phyloP scores from a whole-genome alignment of 2,888 invertebrate species.

The Lithophane socia region DNA sequence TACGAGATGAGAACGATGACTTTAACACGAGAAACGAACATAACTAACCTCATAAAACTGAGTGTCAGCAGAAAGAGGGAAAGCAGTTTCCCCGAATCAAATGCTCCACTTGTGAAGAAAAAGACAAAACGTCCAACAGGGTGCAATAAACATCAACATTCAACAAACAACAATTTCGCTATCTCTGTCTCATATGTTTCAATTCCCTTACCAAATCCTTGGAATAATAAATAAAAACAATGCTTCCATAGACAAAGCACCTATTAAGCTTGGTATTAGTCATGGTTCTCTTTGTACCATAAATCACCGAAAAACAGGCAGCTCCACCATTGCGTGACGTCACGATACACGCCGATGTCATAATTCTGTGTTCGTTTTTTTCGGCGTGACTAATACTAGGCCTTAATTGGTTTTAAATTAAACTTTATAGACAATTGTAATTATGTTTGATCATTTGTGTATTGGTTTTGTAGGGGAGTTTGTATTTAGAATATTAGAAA shows the following conservation, averaged over 20 bases:
- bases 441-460: conserved; percentile 39
- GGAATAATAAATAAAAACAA: conserved; percentile 70
- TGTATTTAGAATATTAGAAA: conserved; percentile 9
- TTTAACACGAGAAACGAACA: background rate
- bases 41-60: conserved; percentile 9
- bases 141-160: conserved; percentile 30
- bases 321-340: conserved; percentile 74
- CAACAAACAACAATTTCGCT: conserved; percentile 42
- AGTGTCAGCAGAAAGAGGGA: background rate
- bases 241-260: conserved; percentile 75
- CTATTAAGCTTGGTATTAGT: conserved; percentile 82
- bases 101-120: conserved; percentile 43
- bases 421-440: conserved; percentile 62
- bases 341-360: conserved; percentile 85
- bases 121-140: conserved; percentile 40
- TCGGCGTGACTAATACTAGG: conserved; percentile 83
- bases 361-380: conserved; percentile 85
- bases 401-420: conserved; percentile 75
- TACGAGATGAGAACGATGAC: background rate
- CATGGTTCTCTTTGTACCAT: conserved; percentile 82
- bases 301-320: conserved; percentile 88
- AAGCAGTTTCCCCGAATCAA: conserved; percentile 1
- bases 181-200: conserved; percentile 60
- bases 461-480: conserved; percentile 33
- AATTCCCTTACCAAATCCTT: conserved; percentile 62